phyloP scores from a whole-genome alignment of 2,113 vertebrate genomes.

The Scalopus aquaticus region DNA sequence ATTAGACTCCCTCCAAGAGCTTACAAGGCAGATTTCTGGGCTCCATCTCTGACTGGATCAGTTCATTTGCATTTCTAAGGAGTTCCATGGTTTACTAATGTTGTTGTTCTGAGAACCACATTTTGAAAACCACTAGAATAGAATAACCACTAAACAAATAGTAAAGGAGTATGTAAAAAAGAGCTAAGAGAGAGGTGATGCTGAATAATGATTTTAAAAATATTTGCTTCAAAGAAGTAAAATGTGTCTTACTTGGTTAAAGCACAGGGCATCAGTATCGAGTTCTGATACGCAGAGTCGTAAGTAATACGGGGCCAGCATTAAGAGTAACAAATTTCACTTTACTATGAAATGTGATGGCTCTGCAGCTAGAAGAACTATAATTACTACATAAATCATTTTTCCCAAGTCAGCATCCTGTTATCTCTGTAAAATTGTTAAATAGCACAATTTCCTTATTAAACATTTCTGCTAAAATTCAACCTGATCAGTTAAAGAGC shows the following conservation, averaged over 20 bases:
- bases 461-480: background rate
- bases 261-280: background rate
- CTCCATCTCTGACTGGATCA: background rate
- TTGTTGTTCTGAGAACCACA: background rate
- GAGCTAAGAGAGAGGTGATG: background rate
- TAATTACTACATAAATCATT: constrained; percentile 12
- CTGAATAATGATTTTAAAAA: background rate
- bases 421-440: background rate
- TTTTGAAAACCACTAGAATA: background rate
- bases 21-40: background rate
- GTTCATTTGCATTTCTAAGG: background rate
- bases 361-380: background rate
- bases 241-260: background rate
- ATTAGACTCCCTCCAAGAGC: background rate
- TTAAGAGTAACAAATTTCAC: background rate
- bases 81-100: background rate
- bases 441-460: background rate
- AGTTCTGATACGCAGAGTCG: background rate
- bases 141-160: background rate
- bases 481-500: constrained; percentile 1
- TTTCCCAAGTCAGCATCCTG: background rate
- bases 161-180: background rate
- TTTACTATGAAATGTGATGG: background rate
- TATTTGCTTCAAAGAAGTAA: background rate
- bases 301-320: background rate